These are phyloP conservation scores for Nomada hirtipes DNA, from an alignment of 2,888 invertebrate species.

Conservation along the genomic window DNA sequence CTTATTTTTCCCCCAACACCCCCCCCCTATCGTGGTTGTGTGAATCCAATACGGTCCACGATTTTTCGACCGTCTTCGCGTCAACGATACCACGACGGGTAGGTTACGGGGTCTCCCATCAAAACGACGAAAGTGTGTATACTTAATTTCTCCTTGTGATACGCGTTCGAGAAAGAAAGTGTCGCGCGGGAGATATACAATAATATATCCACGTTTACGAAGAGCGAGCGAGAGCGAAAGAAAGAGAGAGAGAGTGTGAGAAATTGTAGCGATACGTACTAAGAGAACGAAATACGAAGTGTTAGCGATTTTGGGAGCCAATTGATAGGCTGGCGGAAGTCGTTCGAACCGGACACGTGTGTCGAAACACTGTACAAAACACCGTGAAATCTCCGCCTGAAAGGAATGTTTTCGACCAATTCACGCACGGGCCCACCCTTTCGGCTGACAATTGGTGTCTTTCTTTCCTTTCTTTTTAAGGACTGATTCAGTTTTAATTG, in stretches of 20 bases:
- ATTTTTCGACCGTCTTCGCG: no score
- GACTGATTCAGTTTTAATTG: background rate
- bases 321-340: constrained; percentile 79
- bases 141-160: constrained; percentile 82
- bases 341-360: constrained; percentile 65
- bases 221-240: constrained; percentile 20
- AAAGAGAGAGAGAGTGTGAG: constrained; percentile 22
- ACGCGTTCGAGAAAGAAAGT: constrained; percentile 54
- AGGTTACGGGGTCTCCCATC: background rate
- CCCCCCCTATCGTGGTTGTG: no score
- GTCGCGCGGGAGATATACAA: constrained; percentile 51
- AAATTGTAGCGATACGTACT: constrained; percentile 55
- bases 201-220: constrained; percentile 15
- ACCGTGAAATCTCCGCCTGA: background rate
- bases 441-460: background rate
- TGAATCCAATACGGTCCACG: no score
- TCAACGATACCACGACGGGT: no score
- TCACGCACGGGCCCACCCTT: background rate
- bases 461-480: background rate
- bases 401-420: background rate
- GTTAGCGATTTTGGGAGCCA: constrained; percentile 77
- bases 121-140: constrained; percentile 68
- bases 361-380: background rate
- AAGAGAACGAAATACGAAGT: constrained; percentile 56
- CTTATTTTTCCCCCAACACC: background rate